Evolutionary conservation across 2,113 vertebrate genomes (phyloP).

Genomic region (Macquaria ambigua): DNA sequence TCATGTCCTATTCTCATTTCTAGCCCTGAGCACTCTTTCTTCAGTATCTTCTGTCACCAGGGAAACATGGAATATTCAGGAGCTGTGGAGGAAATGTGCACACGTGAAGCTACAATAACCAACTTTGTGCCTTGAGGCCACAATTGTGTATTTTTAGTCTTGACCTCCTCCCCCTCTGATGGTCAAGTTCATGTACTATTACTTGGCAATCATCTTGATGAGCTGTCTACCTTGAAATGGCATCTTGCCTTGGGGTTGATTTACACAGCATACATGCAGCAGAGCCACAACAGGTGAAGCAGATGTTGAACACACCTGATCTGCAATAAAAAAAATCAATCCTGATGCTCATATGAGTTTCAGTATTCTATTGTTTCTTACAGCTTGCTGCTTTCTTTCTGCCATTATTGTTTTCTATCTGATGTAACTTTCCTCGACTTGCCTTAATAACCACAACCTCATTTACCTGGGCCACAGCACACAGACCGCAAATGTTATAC

Average conservation of each 20-base stretch:
- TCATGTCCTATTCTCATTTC: slow-evolving; percentile 11
- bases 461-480: background rate
- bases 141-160: slow-evolving; percentile 23
- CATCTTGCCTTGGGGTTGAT: slow-evolving; percentile 18
- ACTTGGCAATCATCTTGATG: slow-evolving; percentile 50
- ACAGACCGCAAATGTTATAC: background rate
- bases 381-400: background rate
- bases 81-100: slow-evolving; percentile 21
- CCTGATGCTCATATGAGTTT: background rate
- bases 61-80: slow-evolving; percentile 36
- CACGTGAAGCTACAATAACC: background rate
- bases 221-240: slow-evolving; percentile 37
- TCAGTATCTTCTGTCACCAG: background rate
- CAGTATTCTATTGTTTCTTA: background rate
- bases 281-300: slow-evolving; percentile 34
- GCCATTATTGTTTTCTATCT: slow-evolving; percentile 9
- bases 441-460: background rate
- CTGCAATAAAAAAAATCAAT: slow-evolving; percentile 3
- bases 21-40: background rate
- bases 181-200: slow-evolving; percentile 24
- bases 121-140: slow-evolving; percentile 22
- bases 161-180: slow-evolving; percentile 24
- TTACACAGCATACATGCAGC: slow-evolving; percentile 12
- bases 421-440: background rate
- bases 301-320: slow-evolving; percentile 38